Evolutionary conservation across 2,113 vertebrate genomes (phyloP), one percentile per base, ranked within the genome.

Genomic region (Blennius ocellaris): DNA sequence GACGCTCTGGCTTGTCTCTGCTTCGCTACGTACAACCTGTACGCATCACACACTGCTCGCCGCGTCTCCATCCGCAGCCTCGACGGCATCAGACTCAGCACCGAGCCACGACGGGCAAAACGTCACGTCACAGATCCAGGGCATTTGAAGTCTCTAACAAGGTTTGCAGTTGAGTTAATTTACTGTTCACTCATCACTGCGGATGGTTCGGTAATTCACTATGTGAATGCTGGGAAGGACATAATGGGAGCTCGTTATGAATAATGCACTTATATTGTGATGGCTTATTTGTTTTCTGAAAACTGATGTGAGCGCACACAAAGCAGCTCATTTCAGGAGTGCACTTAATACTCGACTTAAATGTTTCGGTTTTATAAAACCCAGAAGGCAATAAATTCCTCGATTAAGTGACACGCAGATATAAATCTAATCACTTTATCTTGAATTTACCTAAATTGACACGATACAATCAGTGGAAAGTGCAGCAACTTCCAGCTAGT

Each of bases 11-110:
- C 68, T 15, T 11, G 21, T 8, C 54, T 60, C 21, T 40, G 7
- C 36, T 58, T 17, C 2, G 10, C 17, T 6, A 62, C 15, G 51
- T n/a, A 48, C 52, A 9, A n/a, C 7, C 37, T 51, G 54, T 44
- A 37, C 0, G 54, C 53, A 58, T 38, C 52, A 36, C 14, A 14
- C 36, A 43, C 21, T 52, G 21, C 36, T n/a, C 2, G 1, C 36
- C 53, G 21, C 21, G 21, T 50, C 38, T 45, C 6, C 47, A 74
- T 12, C 63, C n/a, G 1, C 6, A 69, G 39, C 38, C 41, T 52
- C 21, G 21, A 30, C 21, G 21, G 21, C 2, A 14, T 64, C 55
- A 73, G 5, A 10, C 69, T 57, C 36, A 66, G 76, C 72, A 71
- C 75, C 51, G 11, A 64, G 67, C 11, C 7, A 40, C 30, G 39